Evolutionary conservation across 2,797 vertebrate species (phyloP).

Genomic region (Sardinella longiceps): DNA sequence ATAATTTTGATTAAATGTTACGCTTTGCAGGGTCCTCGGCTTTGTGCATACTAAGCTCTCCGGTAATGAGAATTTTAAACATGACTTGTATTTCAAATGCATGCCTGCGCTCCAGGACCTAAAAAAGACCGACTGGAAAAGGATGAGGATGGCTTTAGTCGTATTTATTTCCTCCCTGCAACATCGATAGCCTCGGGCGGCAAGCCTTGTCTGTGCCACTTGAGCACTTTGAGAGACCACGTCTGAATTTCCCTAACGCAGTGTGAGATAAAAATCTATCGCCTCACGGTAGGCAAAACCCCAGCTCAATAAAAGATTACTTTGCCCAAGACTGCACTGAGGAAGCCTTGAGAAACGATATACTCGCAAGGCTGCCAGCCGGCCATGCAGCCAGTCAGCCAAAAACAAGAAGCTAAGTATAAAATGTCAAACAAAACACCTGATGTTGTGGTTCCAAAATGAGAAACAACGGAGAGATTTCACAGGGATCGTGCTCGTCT

Average conservation of each 20-base stretch:
- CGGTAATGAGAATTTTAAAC: conserved; percentile 21
- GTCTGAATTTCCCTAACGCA: conserved; percentile 16
- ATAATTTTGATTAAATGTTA: conserved; percentile 28
- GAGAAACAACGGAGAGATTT: not conserved
- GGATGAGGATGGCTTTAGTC: conserved; percentile 1
- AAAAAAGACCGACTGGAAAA: not conserved
- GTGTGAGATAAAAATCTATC: conserved; percentile 18
- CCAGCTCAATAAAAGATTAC: conserved; percentile 21
- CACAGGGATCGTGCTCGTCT: not conserved
- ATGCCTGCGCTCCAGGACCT: not conserved
- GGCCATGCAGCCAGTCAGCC: not conserved
- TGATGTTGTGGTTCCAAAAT: not conserved
- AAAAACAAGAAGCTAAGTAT: not conserved
- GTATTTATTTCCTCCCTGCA: conserved; percentile 6
- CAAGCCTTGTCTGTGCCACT: not conserved
- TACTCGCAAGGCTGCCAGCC: not conserved
- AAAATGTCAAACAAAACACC: not conserved
- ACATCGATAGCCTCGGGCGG: conserved; percentile 7
- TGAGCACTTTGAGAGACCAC: not conserved
- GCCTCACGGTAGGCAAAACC: not conserved
- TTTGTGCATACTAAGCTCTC: conserved; percentile 19
- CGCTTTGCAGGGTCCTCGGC: not conserved
- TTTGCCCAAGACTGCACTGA: not conserved
- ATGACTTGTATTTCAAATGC: conserved; percentile 25
- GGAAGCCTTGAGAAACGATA: not conserved